Evolutionary conservation across 2,888 invertebrate genomes (phyloP).

Genomic region (Crepidodera aurea): DNA sequence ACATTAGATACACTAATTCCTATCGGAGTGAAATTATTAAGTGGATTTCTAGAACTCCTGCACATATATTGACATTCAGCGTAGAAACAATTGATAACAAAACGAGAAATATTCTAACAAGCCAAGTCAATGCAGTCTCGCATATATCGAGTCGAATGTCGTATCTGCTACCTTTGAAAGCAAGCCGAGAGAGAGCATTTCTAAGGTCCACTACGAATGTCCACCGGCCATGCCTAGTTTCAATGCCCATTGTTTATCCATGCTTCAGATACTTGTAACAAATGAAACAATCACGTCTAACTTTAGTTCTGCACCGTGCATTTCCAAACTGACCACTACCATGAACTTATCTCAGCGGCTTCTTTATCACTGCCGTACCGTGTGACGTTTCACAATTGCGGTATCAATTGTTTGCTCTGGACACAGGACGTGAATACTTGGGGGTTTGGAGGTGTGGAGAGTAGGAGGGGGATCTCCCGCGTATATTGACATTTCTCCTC

Average conservation of each 20-base stretch:
- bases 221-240: slow-evolving; percentile 47
- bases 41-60: no score
- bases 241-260: slow-evolving; percentile 54
- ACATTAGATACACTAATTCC: no score
- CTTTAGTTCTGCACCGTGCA: slow-evolving; percentile 55
- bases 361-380: slow-evolving; percentile 49
- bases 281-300: slow-evolving; percentile 51
- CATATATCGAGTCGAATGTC: slow-evolving; percentile 12
- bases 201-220: slow-evolving; percentile 40
- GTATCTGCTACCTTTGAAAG: slow-evolving; percentile 5
- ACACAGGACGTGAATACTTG: slow-evolving; percentile 37
- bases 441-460: slow-evolving; percentile 24
- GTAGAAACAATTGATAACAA: slow-evolving; percentile 2
- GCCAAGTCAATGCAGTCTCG: slow-evolving; percentile 4
- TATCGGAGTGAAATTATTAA: no score
- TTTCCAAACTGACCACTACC: slow-evolving; percentile 50
- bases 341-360: slow-evolving; percentile 50
- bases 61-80: not conserved
- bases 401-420: slow-evolving; percentile 42
- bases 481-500: slow-evolving; percentile 31
- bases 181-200: slow-evolving; percentile 4
- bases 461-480: slow-evolving; percentile 8
- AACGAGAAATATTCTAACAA: slow-evolving; percentile 3
- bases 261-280: slow-evolving; percentile 55
- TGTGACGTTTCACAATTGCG: slow-evolving; percentile 47